A percentile compares a stretch with the other conserved stretches of the same genome.
phyloP scores from a whole-genome alignment of 2,797 vertebrate genomes.

The Salarias fasciatus region DNA sequence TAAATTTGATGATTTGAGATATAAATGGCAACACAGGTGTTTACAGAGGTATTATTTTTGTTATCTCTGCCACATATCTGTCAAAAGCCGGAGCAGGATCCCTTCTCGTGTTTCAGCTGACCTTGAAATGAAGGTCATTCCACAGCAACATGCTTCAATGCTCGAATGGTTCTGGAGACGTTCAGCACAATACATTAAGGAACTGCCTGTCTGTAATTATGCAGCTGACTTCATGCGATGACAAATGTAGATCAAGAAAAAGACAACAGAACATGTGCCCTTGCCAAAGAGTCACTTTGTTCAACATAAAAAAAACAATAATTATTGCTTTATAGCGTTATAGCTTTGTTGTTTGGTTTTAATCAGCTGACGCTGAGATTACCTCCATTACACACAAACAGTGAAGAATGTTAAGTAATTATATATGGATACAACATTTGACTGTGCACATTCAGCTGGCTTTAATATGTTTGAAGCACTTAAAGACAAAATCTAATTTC shows the following conservation, averaged over 20 bases:
- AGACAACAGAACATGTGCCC: constrained; percentile 41
- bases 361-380: constrained; percentile 6
- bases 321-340: no score
- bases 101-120: constrained; percentile 59
- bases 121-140: constrained; percentile 64
- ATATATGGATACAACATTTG: no score
- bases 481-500: no score
- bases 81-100: constrained; percentile 41
- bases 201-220: constrained; percentile 30
- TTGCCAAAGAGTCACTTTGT: constrained; percentile 52
- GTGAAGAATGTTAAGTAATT: neutral
- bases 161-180: constrained; percentile 34
- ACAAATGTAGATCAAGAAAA: constrained; percentile 22
- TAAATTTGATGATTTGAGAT: no score
- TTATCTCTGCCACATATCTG: constrained; percentile 42
- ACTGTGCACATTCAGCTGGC: no score
- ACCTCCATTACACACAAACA: constrained; percentile 10
- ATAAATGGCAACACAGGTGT: no score
- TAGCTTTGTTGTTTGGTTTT: no score
- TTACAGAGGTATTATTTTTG: constrained; percentile 33
- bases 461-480: no score
- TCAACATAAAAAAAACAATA: no score
- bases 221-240: constrained; percentile 31
- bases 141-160: constrained; percentile 33
- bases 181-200: constrained; percentile 27